Evolutionary conservation across 2,888 invertebrate species (phyloP).

Genomic region (Megamerina dolium): DNA sequence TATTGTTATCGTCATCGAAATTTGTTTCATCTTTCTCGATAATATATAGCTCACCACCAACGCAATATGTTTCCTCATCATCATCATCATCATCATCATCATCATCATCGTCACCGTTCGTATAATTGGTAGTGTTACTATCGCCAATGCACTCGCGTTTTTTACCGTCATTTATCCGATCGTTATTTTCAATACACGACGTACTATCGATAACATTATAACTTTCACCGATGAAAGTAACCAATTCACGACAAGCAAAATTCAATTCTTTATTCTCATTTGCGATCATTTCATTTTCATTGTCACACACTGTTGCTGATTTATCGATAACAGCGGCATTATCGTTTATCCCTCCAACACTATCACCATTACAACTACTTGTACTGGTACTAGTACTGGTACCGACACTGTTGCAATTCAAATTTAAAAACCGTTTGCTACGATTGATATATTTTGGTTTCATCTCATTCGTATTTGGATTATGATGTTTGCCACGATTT

Average conservation of each 20-base stretch:
- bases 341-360: constrained; percentile 1
- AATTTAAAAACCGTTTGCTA: not conserved
- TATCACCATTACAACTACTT: constrained; percentile 17
- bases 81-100: constrained; percentile 19
- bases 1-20: not conserved
- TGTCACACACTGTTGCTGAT: not conserved
- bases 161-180: too few species aligned
- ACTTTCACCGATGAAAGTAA: constrained; percentile 39
- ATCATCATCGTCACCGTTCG: not conserved
- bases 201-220: constrained; percentile 34
- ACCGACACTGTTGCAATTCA: not conserved
- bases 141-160: not conserved
- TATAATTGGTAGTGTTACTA: too few species aligned
- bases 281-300: not conserved
- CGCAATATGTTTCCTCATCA: constrained; percentile 22
- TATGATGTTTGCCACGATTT: not conserved
- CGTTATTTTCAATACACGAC: constrained; percentile 1
- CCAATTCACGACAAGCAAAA: constrained; percentile 35
- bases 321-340: too few species aligned
- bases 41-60: constrained; percentile 19
- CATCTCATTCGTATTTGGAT: not conserved
- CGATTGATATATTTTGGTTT: not conserved
- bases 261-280: constrained; percentile 18
- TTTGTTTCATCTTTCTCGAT: constrained; percentile 18
- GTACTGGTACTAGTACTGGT: not conserved